phyloP scores from a whole-genome alignment of 2,797 vertebrate species.

The Hypotaenidia philippensis region DNA sequence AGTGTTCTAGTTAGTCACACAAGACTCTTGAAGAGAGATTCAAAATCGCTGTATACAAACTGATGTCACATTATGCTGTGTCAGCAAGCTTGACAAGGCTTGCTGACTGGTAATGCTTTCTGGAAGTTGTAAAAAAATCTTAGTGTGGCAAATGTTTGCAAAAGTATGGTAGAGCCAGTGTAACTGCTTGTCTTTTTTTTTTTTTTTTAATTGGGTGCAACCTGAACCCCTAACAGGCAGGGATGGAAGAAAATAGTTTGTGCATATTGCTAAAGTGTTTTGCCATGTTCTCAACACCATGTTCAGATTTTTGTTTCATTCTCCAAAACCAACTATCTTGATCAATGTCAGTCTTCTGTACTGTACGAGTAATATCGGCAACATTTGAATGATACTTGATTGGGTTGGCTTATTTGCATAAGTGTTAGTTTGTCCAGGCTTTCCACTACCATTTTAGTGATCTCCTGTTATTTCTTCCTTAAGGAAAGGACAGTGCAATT shows the following conservation, averaged over 20 bases:
- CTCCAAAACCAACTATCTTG: no score
- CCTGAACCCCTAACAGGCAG: neutral
- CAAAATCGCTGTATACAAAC: neutral
- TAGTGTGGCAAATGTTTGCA: neutral
- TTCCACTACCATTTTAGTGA: neutral
- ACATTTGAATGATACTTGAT: neutral
- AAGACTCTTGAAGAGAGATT: neutral
- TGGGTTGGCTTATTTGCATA: neutral
- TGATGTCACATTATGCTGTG: neutral
- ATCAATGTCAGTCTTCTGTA: neutral
- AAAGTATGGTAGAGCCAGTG: neutral
- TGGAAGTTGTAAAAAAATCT: neutral
- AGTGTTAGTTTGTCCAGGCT: neutral
- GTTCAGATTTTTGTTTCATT: neutral
- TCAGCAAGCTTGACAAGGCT: neutral
- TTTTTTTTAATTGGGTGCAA: neutral
- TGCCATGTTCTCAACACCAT: neutral
- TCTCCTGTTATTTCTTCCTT: neutral
- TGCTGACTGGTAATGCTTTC: neutral
- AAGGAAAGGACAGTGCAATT: neutral
- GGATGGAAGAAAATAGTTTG: neutral
- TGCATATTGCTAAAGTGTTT: neutral
- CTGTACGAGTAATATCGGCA: neutral
- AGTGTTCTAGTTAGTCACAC: neutral
- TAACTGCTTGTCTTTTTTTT: neutral